Evolutionary conservation across 2,888 invertebrate species (phyloP).

Genomic region (Hirtodrosophila alboralis): DNA sequence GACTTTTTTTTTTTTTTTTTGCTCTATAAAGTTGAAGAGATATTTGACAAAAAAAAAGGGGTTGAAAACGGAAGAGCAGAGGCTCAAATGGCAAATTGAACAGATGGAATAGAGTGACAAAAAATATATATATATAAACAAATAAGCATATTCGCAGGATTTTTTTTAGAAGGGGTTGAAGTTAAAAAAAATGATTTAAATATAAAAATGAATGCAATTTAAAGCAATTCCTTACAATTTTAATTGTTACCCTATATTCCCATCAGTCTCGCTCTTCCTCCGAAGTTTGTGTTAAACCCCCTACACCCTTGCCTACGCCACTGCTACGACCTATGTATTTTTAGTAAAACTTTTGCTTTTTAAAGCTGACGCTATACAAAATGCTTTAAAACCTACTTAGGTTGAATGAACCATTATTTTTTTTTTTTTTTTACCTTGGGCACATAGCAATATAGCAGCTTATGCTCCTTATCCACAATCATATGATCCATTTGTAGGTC

Average conservation of each 20-base stretch:
- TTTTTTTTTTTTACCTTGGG: too few relatives aligned
- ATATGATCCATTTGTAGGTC: conserved; percentile 90
- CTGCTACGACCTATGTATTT: too few relatives aligned
- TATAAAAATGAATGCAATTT: too few relatives aligned
- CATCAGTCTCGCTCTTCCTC: too few relatives aligned
- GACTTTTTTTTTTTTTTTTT: conserved; percentile 32
- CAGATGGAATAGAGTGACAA: conserved; percentile 12
- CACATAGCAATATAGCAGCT: conserved; percentile 95
- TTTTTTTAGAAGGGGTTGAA: too few relatives aligned
- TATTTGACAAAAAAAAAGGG: conserved; percentile 39
- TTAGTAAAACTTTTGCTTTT: conserved; percentile 5
- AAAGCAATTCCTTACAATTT: too few relatives aligned
- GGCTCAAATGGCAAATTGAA: conserved; percentile 34
- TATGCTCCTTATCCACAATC: conserved; percentile 92
- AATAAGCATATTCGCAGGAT: too few relatives aligned
- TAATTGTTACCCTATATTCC: too few relatives aligned
- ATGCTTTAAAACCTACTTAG: not conserved
- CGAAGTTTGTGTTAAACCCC: too few relatives aligned
- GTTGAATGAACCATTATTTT: conserved; percentile 15
- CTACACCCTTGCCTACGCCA: too few relatives aligned
- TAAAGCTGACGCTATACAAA: conserved; percentile 22
- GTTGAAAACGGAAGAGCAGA: conserved; percentile 25
- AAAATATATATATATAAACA: conserved; percentile 6
- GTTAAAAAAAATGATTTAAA: too few relatives aligned
- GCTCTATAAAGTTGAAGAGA: conserved; percentile 5